Conservation (phyloP, 2,888 invertebrate species). For the Macrosoma leucophasiata region DNA sequence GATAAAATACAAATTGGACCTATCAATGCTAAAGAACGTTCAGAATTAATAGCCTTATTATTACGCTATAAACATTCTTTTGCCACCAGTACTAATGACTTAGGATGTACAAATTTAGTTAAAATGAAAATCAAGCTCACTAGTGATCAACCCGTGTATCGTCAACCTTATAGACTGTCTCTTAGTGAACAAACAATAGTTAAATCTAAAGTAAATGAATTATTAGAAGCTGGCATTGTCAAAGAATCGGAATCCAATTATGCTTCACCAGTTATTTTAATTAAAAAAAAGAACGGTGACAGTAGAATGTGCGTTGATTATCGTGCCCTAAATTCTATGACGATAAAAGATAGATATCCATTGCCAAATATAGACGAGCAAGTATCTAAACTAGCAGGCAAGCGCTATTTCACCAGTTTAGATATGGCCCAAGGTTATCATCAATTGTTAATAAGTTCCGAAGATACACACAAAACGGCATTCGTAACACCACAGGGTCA, state of each 20-base stretch:
- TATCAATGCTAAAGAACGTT: constrained; percentile 11
- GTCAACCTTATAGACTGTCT: constrained; percentile 20
- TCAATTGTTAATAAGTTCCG: neutral
- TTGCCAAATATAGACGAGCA: constrained; percentile 21
- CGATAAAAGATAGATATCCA: constrained; percentile 28
- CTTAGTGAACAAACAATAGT: constrained; percentile 17
- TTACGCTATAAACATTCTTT: constrained; percentile 18
- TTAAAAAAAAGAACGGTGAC: constrained; percentile 15
- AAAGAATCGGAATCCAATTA: constrained; percentile 2
- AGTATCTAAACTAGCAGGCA: neutral
- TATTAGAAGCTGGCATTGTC: constrained; percentile 16
- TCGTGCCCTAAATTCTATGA: constrained; percentile 29
- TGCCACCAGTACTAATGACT: constrained; percentile 19
- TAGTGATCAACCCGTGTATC: constrained; percentile 19
- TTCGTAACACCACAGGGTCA: neutral
- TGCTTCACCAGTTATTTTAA: constrained; percentile 26
- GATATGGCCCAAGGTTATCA: neutral
- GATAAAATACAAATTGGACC: constrained; percentile 11
- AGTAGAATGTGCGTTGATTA: constrained; percentile 17
- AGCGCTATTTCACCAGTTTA: neutral
- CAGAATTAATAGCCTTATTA: constrained; percentile 13
- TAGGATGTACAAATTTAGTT: constrained; percentile 24
- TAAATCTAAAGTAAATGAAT: constrained; percentile 20
- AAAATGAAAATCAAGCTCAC: constrained; percentile 26
- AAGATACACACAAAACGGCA: neutral